Conservation (phyloP, 2,113 vertebrate genomes). For the Boleophthalmus pectinirostris region DNA sequence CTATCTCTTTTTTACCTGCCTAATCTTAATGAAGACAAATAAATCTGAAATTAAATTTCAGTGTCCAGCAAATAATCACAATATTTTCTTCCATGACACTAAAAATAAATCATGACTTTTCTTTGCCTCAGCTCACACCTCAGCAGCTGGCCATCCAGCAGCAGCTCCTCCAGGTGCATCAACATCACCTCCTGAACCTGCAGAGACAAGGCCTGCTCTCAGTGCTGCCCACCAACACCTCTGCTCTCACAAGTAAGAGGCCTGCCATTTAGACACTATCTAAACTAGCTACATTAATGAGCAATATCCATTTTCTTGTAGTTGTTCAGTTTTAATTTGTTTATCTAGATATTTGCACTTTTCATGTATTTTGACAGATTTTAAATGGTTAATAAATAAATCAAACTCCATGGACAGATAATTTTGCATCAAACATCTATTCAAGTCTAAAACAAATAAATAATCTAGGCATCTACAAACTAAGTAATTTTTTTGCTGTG, state of each 20-base stretch:
- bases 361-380: no score
- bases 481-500: neutral
- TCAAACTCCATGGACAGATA: neutral
- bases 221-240: conserved; percentile 82
- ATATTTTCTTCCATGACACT: neutral
- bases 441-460: neutral
- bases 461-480: neutral
- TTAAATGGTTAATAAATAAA: neutral
- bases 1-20: no score
- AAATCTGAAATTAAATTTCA: no score
- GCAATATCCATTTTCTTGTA: no score
- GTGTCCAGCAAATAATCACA: neutral
- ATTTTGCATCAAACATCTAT: no score
- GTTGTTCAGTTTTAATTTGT: no score
- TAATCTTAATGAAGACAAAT: no score
- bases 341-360: no score
- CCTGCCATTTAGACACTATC: neutral
- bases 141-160: conserved; percentile 98
- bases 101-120: neutral
- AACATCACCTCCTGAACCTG: conserved; percentile 95
- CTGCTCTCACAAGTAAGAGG: conserved; percentile 80
- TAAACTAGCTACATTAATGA: no score
- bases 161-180: conserved; percentile 97
- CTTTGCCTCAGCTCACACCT: conserved; percentile 81
- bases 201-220: conserved; percentile 95